Percentiles rank a stretch among this genome's conserved stretches.
These are phyloP conservation scores for Drosophila vallismaia DNA, from an alignment of 2,888 invertebrate species.

Conservation along the genomic window DNA sequence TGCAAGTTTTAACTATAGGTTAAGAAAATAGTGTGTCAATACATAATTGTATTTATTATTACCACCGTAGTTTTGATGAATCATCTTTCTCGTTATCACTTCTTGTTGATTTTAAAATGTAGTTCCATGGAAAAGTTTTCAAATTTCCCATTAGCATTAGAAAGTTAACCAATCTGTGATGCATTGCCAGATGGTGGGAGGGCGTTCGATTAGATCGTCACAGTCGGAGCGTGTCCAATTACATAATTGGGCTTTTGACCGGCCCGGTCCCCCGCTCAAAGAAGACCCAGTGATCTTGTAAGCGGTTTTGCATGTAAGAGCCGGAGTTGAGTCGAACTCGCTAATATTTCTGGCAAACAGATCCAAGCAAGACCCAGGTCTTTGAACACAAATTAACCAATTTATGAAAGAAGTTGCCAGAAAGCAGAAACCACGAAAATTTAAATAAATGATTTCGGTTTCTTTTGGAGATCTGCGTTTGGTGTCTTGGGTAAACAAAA, in stretches of 20 bases:
- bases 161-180: slow-evolving; percentile 52
- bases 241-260: slow-evolving; percentile 55
- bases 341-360: slow-evolving; percentile 62
- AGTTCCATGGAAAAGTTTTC: slow-evolving; percentile 62
- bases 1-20: not conserved
- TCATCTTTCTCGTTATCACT: slow-evolving; percentile 47
- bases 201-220: slow-evolving; percentile 30
- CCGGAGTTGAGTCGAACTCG: slow-evolving; percentile 36
- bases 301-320: slow-evolving; percentile 59
- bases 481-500: slow-evolving; percentile 58
- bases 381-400: slow-evolving; percentile 23
- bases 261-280: not conserved
- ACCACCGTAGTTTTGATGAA: slow-evolving; percentile 44
- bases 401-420: slow-evolving; percentile 68
- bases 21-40: not conserved
- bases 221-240: slow-evolving; percentile 37
- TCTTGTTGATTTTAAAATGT: slow-evolving; percentile 51
- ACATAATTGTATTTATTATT: slow-evolving; percentile 32
- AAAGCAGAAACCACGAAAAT: slow-evolving; percentile 46
- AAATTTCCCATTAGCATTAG: slow-evolving; percentile 63
- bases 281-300: slow-evolving; percentile 28
- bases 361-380: slow-evolving; percentile 25
- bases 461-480: slow-evolving; percentile 53
- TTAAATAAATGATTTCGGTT: slow-evolving; percentile 77
- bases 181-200: slow-evolving; percentile 24